Base-by-base conservation (phyloP, 2,888 invertebrate genomes). In the Tromatobia lineatoria region DNA sequence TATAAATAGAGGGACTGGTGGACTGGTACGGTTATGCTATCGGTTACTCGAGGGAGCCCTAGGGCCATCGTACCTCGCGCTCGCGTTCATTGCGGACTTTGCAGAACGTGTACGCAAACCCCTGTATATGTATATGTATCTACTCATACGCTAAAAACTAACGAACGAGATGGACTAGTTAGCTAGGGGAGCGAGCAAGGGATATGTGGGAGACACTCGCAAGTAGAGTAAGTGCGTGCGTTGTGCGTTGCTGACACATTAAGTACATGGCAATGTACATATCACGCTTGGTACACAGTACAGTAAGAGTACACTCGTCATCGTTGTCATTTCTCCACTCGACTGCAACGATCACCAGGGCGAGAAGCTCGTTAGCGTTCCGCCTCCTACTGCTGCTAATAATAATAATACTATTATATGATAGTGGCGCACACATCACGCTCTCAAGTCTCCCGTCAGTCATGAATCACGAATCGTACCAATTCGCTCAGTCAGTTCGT, bases 291-390 rank as follows among this genome's bases (percentile, higher is more conserved):
- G 42, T 61, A 18, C 29, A 59, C n/a, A 47, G 54, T n/a, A 73
- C 38, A 45, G 23, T 38, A 23, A 11, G 47, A 11, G 20, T 42
- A 29, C 64, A 61, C 77, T 80, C 80, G 83, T 80, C 83, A 64
- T 74, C 78, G 70, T 78, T 78, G 84, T 74, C 80, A 74, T 81
- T 78, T 81, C 69, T 81, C 73, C 66, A 74, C 78, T 78, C 78
- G 78, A 81, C 70, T 75, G 78, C 78, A 70, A 79, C 81, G 70
- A 75, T 78, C 81, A 66, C 10, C 84, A 70, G 81, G 81, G 84
- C 84, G 84, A 81, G 81, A 84, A 78, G 81, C 80, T 84, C 84
- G 84, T 84, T 81, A 84, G 74, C 78, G 67, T 57, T 75, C 45
- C 64, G 18, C 38, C 67, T 78, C 50, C 34, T n/a, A n/a, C 61